Evolutionary conservation across 2,797 vertebrate species (phyloP), one percentile per base, ranked within the genome.

Genomic region (Ctenochaetus hawaiiensis): DNA sequence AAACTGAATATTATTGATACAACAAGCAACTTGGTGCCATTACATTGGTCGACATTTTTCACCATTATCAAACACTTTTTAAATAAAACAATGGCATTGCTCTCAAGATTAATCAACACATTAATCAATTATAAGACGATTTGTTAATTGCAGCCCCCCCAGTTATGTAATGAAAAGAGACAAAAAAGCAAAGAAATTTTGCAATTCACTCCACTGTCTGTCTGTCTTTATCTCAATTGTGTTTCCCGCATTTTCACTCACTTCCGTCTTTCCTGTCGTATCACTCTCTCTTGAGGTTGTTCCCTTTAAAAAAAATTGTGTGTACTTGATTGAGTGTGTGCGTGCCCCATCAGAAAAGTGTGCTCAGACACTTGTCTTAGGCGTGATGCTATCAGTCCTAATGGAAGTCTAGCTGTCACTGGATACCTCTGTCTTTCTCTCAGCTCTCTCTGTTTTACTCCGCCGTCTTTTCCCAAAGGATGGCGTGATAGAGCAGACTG

Each of bases 371-470:
- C 84, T 91, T 87, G 77, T 91, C 84, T 90, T 83, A 26, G 45
- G 74, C 41, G 51, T 64, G 92, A 92, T 93, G 75, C 88, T 89
- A 91, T 94, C 90, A 51, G 72, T 64, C 69, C 86, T 91, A 90
- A 92, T 93, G 89, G 92, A 92, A 85, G 87, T 79, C 82, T 74
- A 79, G 79, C 86, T 87, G 87, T 87, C 84, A 90, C 81, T 66
- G 87, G 87, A 94, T 88, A 93, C 86, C 86, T 73, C 81, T 26
- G 84, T 85, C 87, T 88, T 81, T 86, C 86, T 84, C 81, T 89
- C 89, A 86, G 91, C 88, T 91, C 80, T 86, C 77, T 71, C 77
- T 74, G 82, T 91, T 91, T 92, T 86, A 81, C 81, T 85, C 74
- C 1, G 10, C 85, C 23, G 65, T 89, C 80, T 81, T 83, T 72